Evolutionary conservation across 1,140 invertebrate species (phyloP), one percentile per base, ranked within the genome.

Genomic region (Lysiphlebus fabarum): DNA sequence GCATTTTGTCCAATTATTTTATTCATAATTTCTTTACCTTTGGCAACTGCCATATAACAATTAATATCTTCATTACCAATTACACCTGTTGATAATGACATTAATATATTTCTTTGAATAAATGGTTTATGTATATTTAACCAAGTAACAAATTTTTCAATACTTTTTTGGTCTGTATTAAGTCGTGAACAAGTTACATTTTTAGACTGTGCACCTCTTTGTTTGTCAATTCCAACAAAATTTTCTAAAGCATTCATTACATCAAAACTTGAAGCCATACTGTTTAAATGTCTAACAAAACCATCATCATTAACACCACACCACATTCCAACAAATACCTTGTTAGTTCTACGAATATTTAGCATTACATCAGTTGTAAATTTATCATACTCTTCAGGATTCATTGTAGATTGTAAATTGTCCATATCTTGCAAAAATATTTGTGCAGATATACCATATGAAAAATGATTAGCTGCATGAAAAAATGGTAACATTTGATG

Each of bases 301-400:
- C 61, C 53, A 62, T 65, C 74, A 37, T 74, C 67, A 63, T 64
- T 54, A 33, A 67, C 66, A 63, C 74, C 71, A 70, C 73, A 61
- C 65, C 65, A 71, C 51, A 64, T 69, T 17, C 80, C 69, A 41
- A 63, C 72, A 64, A 72, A 76, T 65, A 70, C 78, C 62, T 74
- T 76, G 54, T 75, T 70, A 62, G 68, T 62, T 48, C 73, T 67
- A 59, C 65, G 63, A 38, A 73, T 65, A 2, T 73, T 75, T 58
- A 74, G 76, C 48, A 63, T 72, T 61, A 66, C 64, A 37, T 66
- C 26, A 7, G 38, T 74, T 74, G 41, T 73, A 48, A 70, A 69
- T 49, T 53, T 66, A 34, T 69, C 58, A 49, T 57, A 73, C 64
- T 63, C 59, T 61, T 33, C 54, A 9, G 65, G 42, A 40, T 69